Conservation (phyloP, 1,140 invertebrate species). For the Caenorhabditis elegans region DNA sequence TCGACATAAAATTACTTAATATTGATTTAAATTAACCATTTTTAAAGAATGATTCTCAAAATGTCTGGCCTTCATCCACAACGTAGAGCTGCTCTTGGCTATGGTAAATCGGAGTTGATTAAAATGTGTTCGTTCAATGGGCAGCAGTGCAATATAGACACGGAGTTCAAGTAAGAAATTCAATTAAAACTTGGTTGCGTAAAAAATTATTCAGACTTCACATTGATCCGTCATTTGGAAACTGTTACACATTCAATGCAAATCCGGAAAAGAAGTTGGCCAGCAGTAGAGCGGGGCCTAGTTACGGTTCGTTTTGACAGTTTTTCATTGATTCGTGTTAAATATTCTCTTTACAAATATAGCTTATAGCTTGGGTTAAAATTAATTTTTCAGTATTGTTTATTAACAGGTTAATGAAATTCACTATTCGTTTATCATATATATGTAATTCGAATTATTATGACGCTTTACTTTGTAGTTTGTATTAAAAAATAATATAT, state of each 20-base stretch:
- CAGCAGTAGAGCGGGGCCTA: constrained; percentile 58
- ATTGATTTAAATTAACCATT: too few relatives aligned
- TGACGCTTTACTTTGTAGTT: too few relatives aligned
- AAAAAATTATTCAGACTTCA: constrained; percentile 54
- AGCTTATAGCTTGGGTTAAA: too few relatives aligned
- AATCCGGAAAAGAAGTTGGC: constrained; percentile 37
- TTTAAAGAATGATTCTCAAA: constrained; percentile 57
- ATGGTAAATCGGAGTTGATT: constrained; percentile 64
- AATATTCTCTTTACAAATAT: too few relatives aligned
- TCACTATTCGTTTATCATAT: too few relatives aligned
- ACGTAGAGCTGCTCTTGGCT: constrained; percentile 60
- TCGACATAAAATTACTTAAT: not conserved
- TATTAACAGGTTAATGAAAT: too few relatives aligned
- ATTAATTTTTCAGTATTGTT: too few relatives aligned
- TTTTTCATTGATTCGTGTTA: too few relatives aligned
- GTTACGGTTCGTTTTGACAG: constrained; percentile 55
- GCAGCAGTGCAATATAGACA: constrained; percentile 59
- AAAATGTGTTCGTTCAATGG: constrained; percentile 66
- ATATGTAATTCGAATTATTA: too few relatives aligned
- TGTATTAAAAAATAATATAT: too few relatives aligned
- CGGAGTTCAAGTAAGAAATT: constrained; percentile 50
- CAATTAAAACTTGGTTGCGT: not conserved
- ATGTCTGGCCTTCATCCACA: constrained; percentile 59
- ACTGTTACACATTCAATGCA: constrained; percentile 61
- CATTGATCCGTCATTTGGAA: constrained; percentile 61